Conservation (phyloP, 2,113 vertebrate species). For the Thoracochromis brauschi region DNA sequence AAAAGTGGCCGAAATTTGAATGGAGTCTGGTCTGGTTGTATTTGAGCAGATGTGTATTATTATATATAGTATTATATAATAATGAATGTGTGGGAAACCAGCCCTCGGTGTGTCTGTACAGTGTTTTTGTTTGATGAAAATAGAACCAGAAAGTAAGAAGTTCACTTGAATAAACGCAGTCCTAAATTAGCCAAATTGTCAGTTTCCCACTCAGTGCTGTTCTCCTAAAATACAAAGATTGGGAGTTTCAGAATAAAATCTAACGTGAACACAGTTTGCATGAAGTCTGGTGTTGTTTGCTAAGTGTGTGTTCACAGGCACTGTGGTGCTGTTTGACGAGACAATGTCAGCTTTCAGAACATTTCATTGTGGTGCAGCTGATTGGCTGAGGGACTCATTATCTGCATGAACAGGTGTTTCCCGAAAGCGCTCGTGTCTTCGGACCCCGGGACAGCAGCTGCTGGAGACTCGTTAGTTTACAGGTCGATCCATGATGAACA, state of each 20-base stretch:
- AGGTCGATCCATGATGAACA: neutral
- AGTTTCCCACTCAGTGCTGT: neutral
- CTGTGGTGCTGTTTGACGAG: neutral
- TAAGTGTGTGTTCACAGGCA: neutral
- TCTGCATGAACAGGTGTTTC: neutral
- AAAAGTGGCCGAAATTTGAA: neutral
- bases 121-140: neutral
- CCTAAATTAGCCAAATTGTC: neutral
- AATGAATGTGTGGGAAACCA: neutral
- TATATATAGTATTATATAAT: neutral
- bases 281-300: neutral
- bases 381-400: neutral
- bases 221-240: neutral
- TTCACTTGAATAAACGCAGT: neutral
- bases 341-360: neutral
- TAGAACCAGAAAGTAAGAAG: neutral
- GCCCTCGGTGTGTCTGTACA: neutral
- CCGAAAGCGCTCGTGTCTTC: neutral
- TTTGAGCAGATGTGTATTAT: neutral
- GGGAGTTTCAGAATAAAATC: neutral
- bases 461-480: neutral
- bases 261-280: neutral
- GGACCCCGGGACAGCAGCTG: neutral
- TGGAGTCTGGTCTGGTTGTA: neutral
- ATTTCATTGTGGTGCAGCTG: neutral